phyloP scores from a whole-genome alignment of 2,113 vertebrate genomes.

The Bubo bubo region DNA sequence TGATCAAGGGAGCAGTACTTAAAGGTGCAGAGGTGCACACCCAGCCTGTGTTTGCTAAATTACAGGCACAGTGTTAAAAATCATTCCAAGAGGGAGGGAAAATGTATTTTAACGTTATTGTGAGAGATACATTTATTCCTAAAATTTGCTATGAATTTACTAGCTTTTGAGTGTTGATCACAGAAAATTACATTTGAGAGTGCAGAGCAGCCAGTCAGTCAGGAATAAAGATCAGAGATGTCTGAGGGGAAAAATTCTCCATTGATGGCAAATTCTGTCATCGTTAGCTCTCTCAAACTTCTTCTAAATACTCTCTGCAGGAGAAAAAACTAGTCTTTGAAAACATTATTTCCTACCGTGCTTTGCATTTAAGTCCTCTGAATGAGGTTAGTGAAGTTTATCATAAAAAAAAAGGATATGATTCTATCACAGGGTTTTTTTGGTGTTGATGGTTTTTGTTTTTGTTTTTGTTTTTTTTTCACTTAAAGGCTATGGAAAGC shows the following conservation, averaged over 20 bases:
- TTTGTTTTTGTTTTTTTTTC: background rate
- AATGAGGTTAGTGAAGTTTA: background rate
- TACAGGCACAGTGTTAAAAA: background rate
- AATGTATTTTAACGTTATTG: background rate
- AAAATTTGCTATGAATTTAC: background rate
- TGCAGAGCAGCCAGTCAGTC: background rate
- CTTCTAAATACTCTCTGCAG: background rate
- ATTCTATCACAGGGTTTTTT: background rate
- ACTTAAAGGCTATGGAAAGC: background rate
- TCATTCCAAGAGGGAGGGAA: background rate
- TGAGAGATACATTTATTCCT: background rate
- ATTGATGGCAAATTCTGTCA: background rate
- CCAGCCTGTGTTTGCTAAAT: background rate
- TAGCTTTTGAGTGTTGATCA: background rate
- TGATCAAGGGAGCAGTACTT: background rate
- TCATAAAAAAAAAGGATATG: accelerated
- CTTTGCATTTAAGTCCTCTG: background rate
- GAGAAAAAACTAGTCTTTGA: background rate
- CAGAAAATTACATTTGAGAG: background rate
- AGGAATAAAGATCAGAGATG: background rate
- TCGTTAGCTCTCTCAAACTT: background rate
- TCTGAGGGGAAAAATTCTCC: background rate
- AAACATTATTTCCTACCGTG: background rate
- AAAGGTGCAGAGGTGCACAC: background rate
- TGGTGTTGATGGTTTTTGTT: background rate